Conservation (phyloP, 2,113 vertebrate genomes). For the Pterocles orientalis region DNA sequence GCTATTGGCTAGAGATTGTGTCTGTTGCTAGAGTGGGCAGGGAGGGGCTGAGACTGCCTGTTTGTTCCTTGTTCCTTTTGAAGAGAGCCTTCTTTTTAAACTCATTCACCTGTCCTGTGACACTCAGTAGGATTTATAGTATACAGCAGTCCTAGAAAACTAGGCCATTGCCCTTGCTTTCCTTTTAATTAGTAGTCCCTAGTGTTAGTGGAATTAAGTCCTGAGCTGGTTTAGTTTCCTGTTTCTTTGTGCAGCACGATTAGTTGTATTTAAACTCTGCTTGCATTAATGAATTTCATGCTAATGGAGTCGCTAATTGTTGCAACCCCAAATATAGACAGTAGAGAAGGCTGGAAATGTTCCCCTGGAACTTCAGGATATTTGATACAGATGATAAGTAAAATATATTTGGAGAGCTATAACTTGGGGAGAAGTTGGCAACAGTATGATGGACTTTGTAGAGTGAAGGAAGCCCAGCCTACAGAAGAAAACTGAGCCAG, state of each 20-base stretch:
- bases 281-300: neutral
- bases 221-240: neutral
- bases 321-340: neutral
- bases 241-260: neutral
- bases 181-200: neutral
- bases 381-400: neutral
- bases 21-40: neutral
- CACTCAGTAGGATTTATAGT: neutral
- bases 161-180: neutral
- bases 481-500: neutral
- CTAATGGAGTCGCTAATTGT: neutral
- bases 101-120: neutral
- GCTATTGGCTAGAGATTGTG: neutral
- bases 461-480: neutral
- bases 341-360: neutral
- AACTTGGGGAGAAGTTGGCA: neutral
- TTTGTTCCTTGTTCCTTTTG: neutral
- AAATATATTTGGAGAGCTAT: neutral
- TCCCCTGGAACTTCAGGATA: neutral
- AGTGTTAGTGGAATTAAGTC: neutral
- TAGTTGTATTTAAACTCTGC: conserved; percentile 3
- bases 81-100: neutral
- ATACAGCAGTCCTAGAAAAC: neutral
- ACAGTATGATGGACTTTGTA: accelerated
- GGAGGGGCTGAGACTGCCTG: neutral